Evolutionary conservation across 2,113 vertebrate genomes (phyloP).

Genomic region (Todiramphus chloris): DNA sequence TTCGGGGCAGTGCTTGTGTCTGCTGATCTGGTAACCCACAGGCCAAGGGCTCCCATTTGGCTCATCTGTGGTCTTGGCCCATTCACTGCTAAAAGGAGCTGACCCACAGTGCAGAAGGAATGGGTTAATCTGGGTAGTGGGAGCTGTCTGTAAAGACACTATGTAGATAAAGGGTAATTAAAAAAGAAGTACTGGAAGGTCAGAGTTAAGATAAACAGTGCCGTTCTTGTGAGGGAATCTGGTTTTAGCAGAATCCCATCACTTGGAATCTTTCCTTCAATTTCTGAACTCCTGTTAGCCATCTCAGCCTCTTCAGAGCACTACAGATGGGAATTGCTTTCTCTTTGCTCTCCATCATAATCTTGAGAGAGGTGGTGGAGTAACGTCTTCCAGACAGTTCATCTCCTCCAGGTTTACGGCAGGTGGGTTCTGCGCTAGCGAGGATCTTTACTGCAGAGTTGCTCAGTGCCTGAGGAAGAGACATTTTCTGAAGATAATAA

Average conservation of each 20-base stretch:
- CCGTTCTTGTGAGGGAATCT: not conserved
- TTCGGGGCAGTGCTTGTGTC: not conserved
- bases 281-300: not conserved
- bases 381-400: not conserved
- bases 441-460: not conserved
- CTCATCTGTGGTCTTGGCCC: not conserved
- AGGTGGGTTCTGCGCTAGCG: not conserved
- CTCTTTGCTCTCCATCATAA: not conserved
- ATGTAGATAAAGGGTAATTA: not conserved
- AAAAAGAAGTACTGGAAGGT: not conserved
- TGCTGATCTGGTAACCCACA: not conserved
- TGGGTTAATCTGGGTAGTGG: not conserved
- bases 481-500: not conserved
- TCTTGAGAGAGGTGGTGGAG: not conserved
- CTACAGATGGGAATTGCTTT: not conserved
- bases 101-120: not conserved
- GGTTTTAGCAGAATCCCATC: not conserved
- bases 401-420: accelerated
- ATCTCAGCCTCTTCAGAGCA: not conserved
- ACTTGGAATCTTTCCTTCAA: not conserved
- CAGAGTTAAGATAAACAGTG: not conserved
- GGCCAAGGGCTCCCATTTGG: not conserved
- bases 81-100: not conserved
- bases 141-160: not conserved
- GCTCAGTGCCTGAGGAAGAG: accelerated